Evolutionary conservation across 2,797 vertebrate genomes (phyloP).

Genomic region (Sebastes cheni): DNA sequence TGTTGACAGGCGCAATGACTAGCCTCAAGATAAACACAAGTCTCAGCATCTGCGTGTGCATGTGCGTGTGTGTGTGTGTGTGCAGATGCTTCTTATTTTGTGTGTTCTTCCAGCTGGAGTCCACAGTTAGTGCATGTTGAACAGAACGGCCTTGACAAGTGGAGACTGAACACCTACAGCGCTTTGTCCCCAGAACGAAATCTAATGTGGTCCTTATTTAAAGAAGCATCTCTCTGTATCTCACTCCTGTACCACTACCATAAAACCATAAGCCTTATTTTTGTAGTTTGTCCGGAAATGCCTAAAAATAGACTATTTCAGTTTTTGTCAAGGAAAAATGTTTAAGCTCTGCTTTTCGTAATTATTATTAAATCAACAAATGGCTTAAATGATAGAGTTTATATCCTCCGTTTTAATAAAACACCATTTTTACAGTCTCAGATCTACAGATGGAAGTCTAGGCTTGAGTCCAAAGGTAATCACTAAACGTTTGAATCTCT

Average conservation of each 20-base stretch:
- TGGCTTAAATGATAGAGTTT: neutral
- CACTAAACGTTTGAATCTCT: neutral
- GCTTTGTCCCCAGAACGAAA: constrained; percentile 1
- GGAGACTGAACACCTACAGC: constrained; percentile 2
- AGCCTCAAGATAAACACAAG: constrained; percentile 26
- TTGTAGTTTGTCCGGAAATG: neutral
- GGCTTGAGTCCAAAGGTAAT: neutral
- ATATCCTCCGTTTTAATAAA: neutral
- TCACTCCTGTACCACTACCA: neutral
- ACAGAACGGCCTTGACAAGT: constrained; percentile 34
- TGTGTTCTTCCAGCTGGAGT: neutral
- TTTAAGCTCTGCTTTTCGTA: neutral
- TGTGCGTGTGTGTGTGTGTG: neutral
- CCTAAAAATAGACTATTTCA: neutral
- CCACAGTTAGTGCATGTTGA: constrained; percentile 2
- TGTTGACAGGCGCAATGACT: constrained; percentile 18
- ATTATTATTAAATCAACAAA: neutral
- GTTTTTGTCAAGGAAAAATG: neutral
- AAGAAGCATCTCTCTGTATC: neutral
- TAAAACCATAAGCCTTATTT: neutral
- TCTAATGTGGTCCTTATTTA: neutral
- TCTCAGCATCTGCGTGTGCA: neutral
- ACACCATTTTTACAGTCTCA: neutral
- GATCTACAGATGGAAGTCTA: neutral
- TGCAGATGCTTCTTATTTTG: neutral